Conservation (phyloP, 2,888 invertebrate species). For the Cerastoderma edule region DNA sequence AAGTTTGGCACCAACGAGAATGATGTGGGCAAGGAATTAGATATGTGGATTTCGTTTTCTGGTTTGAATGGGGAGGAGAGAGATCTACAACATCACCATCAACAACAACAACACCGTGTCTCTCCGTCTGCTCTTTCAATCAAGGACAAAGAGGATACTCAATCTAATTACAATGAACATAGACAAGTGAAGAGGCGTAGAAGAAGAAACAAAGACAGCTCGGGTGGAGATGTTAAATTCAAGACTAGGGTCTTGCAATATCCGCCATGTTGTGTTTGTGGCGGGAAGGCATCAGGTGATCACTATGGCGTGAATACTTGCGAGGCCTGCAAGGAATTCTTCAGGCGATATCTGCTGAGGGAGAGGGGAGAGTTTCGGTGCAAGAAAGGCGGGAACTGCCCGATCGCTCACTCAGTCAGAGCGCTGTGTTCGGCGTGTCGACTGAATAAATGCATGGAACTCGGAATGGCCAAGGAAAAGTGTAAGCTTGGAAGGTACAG, state of each 20-base stretch:
- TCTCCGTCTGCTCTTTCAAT: too few species aligned
- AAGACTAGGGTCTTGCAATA: slow-evolving; percentile 41
- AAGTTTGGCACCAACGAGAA: too few species aligned
- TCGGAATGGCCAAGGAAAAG: slow-evolving; percentile 60
- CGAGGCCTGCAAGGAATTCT: slow-evolving; percentile 60
- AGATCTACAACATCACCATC: too few species aligned
- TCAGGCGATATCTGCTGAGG: slow-evolving; percentile 46
- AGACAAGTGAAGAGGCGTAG: slow-evolving; percentile 5
- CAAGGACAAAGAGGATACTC: too few species aligned
- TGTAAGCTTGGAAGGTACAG: slow-evolving; percentile 56
- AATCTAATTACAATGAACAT: too few species aligned
- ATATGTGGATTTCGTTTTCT: too few species aligned
- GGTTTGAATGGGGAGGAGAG: too few species aligned
- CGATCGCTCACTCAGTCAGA: slow-evolving; percentile 42
- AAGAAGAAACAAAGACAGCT: slow-evolving; percentile 15
- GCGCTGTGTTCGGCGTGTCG: slow-evolving; percentile 60
- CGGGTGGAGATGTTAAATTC: background rate
- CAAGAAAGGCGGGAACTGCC: slow-evolving; percentile 48
- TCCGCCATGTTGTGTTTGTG: slow-evolving; percentile 58
- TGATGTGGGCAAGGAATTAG: too few species aligned
- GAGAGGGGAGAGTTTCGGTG: slow-evolving; percentile 58
- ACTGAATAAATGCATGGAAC: slow-evolving; percentile 48
- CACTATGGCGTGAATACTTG: slow-evolving; percentile 60
- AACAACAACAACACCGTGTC: too few species aligned
- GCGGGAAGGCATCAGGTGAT: slow-evolving; percentile 52